Conservation (phyloP, 2,888 invertebrate species). For the Lithophane socia region DNA sequence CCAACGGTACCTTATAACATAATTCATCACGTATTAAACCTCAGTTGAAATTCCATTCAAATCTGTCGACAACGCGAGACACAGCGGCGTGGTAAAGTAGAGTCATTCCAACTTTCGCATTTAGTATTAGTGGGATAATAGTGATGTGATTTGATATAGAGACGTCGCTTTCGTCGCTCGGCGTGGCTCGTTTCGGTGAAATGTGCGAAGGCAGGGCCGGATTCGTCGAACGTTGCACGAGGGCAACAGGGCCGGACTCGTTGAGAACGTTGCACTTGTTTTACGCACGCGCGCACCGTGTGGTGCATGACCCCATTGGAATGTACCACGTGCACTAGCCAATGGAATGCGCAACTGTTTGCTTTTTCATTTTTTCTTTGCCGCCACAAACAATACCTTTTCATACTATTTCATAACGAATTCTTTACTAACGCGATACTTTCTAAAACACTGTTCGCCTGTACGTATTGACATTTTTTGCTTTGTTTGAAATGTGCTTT, state of each 20-base stretch:
- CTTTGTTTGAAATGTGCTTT: slow-evolving; percentile 73
- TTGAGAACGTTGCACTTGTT: slow-evolving; percentile 85
- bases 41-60: slow-evolving; percentile 29
- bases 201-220: slow-evolving; percentile 70
- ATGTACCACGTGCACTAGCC: slow-evolving; percentile 89
- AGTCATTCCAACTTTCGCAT: slow-evolving; percentile 56
- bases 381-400: slow-evolving; percentile 88
- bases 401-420: slow-evolving; percentile 88
- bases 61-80: slow-evolving; percentile 36
- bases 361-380: slow-evolving; percentile 86
- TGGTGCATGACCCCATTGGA: slow-evolving; percentile 89
- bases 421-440: slow-evolving; percentile 82
- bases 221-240: slow-evolving; percentile 78
- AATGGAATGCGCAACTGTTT: slow-evolving; percentile 90
- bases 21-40: slow-evolving; percentile 3
- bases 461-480: slow-evolving; percentile 76
- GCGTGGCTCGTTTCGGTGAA: slow-evolving; percentile 57
- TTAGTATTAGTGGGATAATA: slow-evolving; percentile 34
- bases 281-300: slow-evolving; percentile 85
- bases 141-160: slow-evolving; percentile 43
- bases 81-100: slow-evolving; percentile 43
- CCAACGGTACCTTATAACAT: not conserved
- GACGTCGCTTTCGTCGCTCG: slow-evolving; percentile 42
- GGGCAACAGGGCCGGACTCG: slow-evolving; percentile 68
- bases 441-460: slow-evolving; percentile 81